A percentile compares a stretch with the other conserved stretches of the same genome.
Conservation (phyloP, 2,888 invertebrate genomes). For the Ichneumoninae sp. region DNA sequence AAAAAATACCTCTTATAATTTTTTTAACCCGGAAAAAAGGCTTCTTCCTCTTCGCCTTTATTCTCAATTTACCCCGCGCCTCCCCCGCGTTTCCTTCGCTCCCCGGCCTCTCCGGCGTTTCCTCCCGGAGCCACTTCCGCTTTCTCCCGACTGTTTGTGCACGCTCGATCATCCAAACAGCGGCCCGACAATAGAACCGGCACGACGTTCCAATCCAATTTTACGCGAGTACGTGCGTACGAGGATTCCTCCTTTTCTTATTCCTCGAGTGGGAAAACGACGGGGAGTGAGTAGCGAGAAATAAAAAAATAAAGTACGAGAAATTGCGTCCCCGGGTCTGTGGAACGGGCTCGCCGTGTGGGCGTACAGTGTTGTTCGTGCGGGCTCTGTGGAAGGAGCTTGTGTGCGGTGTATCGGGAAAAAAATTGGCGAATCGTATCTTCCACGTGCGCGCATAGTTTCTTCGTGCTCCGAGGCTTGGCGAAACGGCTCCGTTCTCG, state of each 20-base stretch:
- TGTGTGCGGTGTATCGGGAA: slow-evolving; percentile 30
- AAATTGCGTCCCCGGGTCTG: slow-evolving; percentile 1
- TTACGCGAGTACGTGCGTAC: slow-evolving; percentile 39
- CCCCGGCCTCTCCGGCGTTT: neutral
- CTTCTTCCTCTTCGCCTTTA: neutral
- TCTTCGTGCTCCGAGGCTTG: neutral
- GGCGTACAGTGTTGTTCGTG: neutral
- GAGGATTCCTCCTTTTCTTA: slow-evolving; percentile 5
- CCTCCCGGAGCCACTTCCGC: neutral
- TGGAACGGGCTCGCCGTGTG: neutral
- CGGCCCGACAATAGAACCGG: slow-evolving; percentile 10
- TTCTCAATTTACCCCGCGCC: neutral
- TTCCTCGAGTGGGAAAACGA: slow-evolving; percentile 15
- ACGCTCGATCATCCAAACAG: slow-evolving; percentile 40
- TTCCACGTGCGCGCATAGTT: neutral
- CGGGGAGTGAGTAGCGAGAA: slow-evolving; percentile 21
- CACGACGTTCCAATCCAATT: slow-evolving; percentile 51
- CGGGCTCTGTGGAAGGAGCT: neutral
- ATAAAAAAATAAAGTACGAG: slow-evolving; percentile 23
- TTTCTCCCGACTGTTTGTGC: slow-evolving; percentile 4
- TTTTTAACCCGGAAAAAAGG: neutral
- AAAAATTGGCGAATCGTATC: neutral
- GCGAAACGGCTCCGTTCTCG: neutral
- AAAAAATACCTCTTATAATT: neutral
- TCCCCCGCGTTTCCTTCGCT: neutral